Base-by-base conservation (phyloP, 2,888 invertebrate species). In the Cosmia pyralina region DNA sequence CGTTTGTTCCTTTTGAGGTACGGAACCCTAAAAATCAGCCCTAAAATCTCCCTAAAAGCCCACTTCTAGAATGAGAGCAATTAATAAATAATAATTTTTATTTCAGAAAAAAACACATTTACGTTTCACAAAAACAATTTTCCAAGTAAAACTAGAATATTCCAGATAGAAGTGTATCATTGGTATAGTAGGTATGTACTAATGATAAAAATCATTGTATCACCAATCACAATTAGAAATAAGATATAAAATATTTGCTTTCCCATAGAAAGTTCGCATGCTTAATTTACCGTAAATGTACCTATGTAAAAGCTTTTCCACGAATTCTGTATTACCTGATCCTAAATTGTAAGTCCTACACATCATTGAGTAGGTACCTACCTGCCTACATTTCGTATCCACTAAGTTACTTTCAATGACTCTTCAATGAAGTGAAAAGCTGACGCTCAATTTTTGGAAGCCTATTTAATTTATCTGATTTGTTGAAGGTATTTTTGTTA, bases 261-360 rank as follows among this genome's bases (percentile, higher is more conserved):
- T 57, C 17, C 15, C 8, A 28, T 22, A 19, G 11, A 50, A 48
- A 28, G 4, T 13, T 13, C 17, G 0, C 28, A 52, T 19, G n/a
- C 19, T 34, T 63, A 38, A 73, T 66, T 34, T 22, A 34, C 5
- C 11, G 7, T 34, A 22, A 48, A 48, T 41, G 22, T 17, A 34
- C 2, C 4, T 34, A 38, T 38, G 55, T 67, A 50, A 57, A 76
- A 66, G 22, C 34, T 34, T 73, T 73, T 34, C 13, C 13, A 41
- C 22, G 41, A 67, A 34, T 50, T 44, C 46, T 13, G 28, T 41
- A 41, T 48, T 41, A 10, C 62, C 19, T 50, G 4, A 4, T 48
- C 10, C 10, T 6, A 48, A 72, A 44, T 71, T 72, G 44, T 46
- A 34, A 38, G 17, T 19, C 17, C 19, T 69, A 34, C 1, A 44